phyloP scores from a whole-genome alignment of 2,113 vertebrate genomes.

The Scalopus aquaticus region DNA sequence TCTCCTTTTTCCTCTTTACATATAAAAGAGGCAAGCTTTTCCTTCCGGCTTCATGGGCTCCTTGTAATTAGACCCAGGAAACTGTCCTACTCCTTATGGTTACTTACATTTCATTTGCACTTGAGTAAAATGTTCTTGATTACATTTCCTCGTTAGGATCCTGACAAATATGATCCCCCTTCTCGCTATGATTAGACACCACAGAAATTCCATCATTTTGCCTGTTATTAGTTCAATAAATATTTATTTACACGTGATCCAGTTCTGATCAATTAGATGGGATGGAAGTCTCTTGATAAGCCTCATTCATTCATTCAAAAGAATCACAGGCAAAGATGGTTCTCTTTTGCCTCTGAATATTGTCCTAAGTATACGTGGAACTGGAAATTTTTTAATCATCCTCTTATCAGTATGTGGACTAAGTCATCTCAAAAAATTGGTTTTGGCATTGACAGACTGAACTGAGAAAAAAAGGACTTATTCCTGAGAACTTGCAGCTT shows the following conservation, averaged over 20 bases:
- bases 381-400: background rate
- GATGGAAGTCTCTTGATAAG: background rate
- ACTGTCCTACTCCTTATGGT: background rate
- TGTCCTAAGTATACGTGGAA: background rate
- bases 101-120: background rate
- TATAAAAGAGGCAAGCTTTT: background rate
- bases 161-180: background rate
- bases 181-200: background rate
- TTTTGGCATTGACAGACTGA: background rate
- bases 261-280: background rate
- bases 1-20: background rate
- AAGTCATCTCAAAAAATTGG: background rate
- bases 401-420: background rate
- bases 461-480: background rate
- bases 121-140: background rate
- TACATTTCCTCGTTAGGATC: background rate
- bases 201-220: background rate
- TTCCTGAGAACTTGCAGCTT: background rate
- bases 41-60: accelerated
- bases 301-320: background rate
- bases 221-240: background rate
- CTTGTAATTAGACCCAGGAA: background rate
- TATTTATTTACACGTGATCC: background rate
- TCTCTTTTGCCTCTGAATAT: background rate
- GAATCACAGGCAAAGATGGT: background rate